Percentiles rank a stretch among this genome's conserved stretches.
These are phyloP conservation scores for Megaustenia siamemsis DNA, from an alignment of 2,888 invertebrate genomes.

Conservation along the genomic window DNA sequence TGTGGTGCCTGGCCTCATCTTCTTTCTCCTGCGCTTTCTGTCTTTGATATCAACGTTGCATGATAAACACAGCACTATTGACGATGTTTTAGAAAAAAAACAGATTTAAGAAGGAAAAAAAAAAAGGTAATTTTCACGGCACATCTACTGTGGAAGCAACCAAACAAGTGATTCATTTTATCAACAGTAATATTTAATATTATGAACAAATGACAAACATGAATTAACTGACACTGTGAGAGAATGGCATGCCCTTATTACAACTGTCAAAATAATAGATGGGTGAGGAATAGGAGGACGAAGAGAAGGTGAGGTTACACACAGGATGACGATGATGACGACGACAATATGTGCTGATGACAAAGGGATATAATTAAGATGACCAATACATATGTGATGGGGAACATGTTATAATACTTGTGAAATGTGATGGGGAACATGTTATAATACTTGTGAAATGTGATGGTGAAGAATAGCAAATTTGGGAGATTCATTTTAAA, in stretches of 20 bases:
- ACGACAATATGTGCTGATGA: not conserved
- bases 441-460: not conserved
- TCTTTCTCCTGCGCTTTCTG: too few species aligned
- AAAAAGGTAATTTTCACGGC: too few species aligned
- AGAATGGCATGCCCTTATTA: slow-evolving; percentile 34
- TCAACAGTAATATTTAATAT: slow-evolving; percentile 47
- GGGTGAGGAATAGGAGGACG: not conserved
- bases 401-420: not conserved
- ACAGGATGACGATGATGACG: slow-evolving; percentile 24
- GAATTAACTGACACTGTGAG: slow-evolving; percentile 38
- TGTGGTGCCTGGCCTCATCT: too few species aligned
- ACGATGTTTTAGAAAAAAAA: too few species aligned
- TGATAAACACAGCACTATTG: too few species aligned
- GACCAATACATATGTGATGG: too few species aligned
- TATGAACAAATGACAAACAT: slow-evolving; percentile 41
- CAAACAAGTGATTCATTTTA: not conserved
- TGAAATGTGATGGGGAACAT: not conserved
- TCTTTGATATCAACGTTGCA: too few species aligned
- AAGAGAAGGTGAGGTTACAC: not conserved
- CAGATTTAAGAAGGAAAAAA: too few species aligned
- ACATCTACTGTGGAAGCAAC: not conserved
- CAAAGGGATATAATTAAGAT: not conserved
- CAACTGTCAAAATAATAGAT: slow-evolving; percentile 34
- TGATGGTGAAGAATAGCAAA: not conserved
- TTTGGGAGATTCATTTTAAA: slow-evolving; percentile 29